These are phyloP conservation scores for Rhyacichthys aspro DNA, from an alignment of 2,797 vertebrate genomes.

Conservation along the genomic window DNA sequence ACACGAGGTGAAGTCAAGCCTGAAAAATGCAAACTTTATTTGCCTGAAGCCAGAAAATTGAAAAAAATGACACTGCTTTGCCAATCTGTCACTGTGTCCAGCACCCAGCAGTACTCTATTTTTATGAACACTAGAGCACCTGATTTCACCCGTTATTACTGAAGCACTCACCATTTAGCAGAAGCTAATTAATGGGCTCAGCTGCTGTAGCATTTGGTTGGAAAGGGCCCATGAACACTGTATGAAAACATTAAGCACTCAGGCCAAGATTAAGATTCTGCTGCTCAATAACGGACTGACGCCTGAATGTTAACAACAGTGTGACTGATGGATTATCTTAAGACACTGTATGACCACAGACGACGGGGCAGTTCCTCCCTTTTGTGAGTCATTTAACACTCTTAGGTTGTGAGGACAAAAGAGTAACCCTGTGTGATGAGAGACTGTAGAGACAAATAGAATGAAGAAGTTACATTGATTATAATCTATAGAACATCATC, in stretches of 20 bases:
- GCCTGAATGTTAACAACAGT: not conserved
- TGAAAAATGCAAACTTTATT: conserved; percentile 7
- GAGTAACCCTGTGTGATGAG: too few species aligned
- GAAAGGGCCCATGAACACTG: conserved; percentile 21
- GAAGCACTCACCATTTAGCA: conserved; percentile 5
- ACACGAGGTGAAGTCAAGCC: not conserved
- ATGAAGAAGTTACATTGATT: too few species aligned
- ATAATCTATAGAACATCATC: too few species aligned
- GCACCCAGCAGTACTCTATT: not conserved
- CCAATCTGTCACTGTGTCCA: not conserved
- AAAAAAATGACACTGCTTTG: conserved; percentile 7
- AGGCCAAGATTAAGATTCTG: conserved; percentile 15
- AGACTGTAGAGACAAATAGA: too few species aligned
- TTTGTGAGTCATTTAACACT: not conserved
- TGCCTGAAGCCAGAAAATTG: not conserved
- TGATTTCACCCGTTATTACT: conserved; percentile 15
- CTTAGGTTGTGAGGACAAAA: not conserved
- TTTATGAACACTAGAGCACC: conserved; percentile 6
- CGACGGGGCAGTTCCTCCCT: not conserved
- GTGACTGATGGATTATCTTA: not conserved
- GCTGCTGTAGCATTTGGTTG: conserved; percentile 31
- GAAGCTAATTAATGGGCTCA: conserved; percentile 32
- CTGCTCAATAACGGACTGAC: conserved; percentile 1
- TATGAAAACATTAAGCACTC: conserved; percentile 12
- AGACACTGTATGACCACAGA: not conserved